Conservation (phyloP, 2,113 vertebrate genomes). For the Arothron firmamentum region DNA sequence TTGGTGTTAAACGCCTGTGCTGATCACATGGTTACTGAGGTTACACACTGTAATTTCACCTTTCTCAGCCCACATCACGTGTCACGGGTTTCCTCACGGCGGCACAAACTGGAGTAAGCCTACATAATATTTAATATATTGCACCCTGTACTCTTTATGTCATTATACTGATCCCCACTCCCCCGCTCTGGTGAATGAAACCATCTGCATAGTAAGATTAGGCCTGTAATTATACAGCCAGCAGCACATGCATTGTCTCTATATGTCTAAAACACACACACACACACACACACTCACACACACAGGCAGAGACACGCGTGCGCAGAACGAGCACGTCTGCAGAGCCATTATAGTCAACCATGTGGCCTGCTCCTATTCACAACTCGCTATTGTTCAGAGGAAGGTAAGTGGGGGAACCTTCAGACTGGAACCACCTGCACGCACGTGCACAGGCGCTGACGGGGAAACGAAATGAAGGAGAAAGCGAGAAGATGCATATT, state of each 20-base stretch:
- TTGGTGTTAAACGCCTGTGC: too few species aligned
- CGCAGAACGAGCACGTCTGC: slow-evolving; percentile 51
- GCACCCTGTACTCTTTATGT: slow-evolving; percentile 68
- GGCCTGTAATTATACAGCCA: slow-evolving; percentile 69
- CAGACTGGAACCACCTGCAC: slow-evolving; percentile 69
- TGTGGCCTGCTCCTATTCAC: slow-evolving; percentile 74
- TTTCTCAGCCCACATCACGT: slow-evolving; percentile 28
- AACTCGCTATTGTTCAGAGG: slow-evolving; percentile 73
- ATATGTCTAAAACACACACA: slow-evolving; percentile 50
- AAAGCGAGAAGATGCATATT: slow-evolving; percentile 72
- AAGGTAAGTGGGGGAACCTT: slow-evolving; percentile 78
- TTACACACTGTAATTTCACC: slow-evolving; percentile 54
- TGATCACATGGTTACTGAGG: slow-evolving; percentile 14
- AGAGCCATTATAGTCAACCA: slow-evolving; percentile 77
- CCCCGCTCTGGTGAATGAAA: slow-evolving; percentile 53
- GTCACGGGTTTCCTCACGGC: slow-evolving; percentile 29
- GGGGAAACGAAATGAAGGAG: slow-evolving; percentile 58
- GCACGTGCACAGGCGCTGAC: slow-evolving; percentile 47
- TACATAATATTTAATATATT: slow-evolving; percentile 60
- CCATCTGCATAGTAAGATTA: slow-evolving; percentile 71
- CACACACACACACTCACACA: slow-evolving; percentile 15
- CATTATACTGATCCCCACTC: slow-evolving; percentile 48
- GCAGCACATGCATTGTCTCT: slow-evolving; percentile 66
- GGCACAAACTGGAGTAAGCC: slow-evolving; percentile 31
- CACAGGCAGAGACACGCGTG: slow-evolving; percentile 12